phyloP scores from a whole-genome alignment of 2,888 invertebrate species.

The Helobdella robusta region DNA sequence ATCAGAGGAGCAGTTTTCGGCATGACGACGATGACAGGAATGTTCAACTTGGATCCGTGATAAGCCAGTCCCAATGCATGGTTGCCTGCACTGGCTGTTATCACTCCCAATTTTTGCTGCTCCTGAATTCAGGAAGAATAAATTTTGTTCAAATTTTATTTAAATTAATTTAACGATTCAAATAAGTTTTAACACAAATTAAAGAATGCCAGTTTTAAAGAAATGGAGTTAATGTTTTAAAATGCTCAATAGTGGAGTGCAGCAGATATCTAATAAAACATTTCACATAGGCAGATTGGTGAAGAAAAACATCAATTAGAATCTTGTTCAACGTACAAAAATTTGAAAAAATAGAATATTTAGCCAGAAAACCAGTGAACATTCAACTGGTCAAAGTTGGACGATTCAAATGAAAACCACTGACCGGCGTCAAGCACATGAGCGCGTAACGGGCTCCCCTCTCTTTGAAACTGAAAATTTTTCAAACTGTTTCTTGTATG shows the following conservation, averaged over 20 bases:
- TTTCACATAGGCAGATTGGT: no score
- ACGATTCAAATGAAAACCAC: neutral
- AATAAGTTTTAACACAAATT: neutral
- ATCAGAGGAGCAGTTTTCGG: slow-evolving; percentile 86
- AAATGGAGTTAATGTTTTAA: no score
- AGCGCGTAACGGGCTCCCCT: slow-evolving; percentile 80
- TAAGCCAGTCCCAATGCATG: slow-evolving; percentile 77
- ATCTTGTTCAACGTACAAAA: no score
- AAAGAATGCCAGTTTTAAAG: no score
- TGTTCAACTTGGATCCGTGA: slow-evolving; percentile 62
- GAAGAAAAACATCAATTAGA: no score
- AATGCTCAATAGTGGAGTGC: no score
- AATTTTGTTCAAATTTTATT: neutral
- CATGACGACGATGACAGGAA: slow-evolving; percentile 73
- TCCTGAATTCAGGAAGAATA: no score
- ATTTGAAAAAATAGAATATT: neutral
- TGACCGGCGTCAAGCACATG: slow-evolving; percentile 59
- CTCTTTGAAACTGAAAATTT: slow-evolving; percentile 71
- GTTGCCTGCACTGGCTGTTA: slow-evolving; percentile 86
- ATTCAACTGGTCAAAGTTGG: neutral
- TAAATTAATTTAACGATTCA: neutral
- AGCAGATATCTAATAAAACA: no score
- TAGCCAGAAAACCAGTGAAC: neutral
- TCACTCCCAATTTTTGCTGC: slow-evolving; percentile 67
- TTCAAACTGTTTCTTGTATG: neutral